phyloP scores from a whole-genome alignment of 2,113 vertebrate species.

The Plotosus lineatus region DNA sequence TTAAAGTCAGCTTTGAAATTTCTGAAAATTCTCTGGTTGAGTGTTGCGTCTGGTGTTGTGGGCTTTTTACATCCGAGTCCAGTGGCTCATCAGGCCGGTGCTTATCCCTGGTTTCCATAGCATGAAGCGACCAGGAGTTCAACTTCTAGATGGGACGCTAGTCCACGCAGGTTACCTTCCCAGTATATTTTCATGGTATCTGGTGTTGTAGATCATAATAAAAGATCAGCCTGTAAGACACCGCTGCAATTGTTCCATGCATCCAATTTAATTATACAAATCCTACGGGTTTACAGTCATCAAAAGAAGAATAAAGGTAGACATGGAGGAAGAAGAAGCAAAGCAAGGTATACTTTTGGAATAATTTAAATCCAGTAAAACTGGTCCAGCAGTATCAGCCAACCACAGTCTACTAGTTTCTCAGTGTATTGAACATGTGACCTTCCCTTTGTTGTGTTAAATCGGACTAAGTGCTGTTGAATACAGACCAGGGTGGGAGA shows the following conservation, averaged over 20 bases:
- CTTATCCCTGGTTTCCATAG: too few relatives aligned
- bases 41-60: not conserved
- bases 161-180: too few relatives aligned
- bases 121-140: too few relatives aligned
- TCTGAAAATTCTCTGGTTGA: not conserved
- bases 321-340: too few relatives aligned
- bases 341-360: not conserved
- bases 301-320: not conserved
- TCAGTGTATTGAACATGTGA: not conserved
- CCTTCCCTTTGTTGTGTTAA: slow-evolving; percentile 27
- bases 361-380: not conserved
- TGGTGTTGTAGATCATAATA: not conserved
- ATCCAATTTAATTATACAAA: not conserved
- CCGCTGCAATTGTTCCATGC: not conserved
- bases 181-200: too few relatives aligned
- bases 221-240: not conserved
- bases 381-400: not conserved
- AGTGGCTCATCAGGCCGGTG: too few relatives aligned
- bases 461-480: not conserved
- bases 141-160: too few relatives aligned
- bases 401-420: not conserved
- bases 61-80: too few relatives aligned
- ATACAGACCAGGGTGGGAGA: not conserved
- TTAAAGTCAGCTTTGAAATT: not conserved
- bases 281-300: not conserved